phyloP scores from a whole-genome alignment of 2,888 invertebrate genomes.

The Gastracanthus pulcherrimus region DNA sequence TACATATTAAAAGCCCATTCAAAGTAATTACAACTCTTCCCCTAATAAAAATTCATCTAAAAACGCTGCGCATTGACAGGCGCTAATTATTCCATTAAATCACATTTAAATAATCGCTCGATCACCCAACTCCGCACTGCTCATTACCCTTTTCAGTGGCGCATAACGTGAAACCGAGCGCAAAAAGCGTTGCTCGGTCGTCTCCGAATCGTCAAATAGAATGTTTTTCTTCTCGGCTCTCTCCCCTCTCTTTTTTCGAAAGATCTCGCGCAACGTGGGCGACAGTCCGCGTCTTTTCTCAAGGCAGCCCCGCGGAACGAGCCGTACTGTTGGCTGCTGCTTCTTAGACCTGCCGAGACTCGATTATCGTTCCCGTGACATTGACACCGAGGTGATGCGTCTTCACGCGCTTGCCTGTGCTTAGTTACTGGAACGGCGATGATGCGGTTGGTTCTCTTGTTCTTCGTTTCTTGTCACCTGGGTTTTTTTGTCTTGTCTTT shows the following conservation, averaged over 20 bases:
- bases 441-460: no score
- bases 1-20: not conserved
- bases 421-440: no score
- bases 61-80: conserved; percentile 12
- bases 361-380: conserved; percentile 28
- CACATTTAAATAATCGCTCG: conserved; percentile 26
- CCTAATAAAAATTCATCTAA: conserved; percentile 8
- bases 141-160: conserved; percentile 28
- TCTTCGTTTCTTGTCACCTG: no score
- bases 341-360: not conserved
- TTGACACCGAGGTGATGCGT: conserved; percentile 4
- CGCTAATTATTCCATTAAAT: conserved; percentile 34
- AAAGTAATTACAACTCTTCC: conserved; percentile 38
- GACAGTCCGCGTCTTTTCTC: conserved; percentile 16
- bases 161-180: conserved; percentile 32
- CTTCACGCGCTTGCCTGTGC: no score
- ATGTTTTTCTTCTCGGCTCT: not conserved
- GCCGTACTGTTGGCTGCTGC: conserved; percentile 6
- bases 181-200: not conserved
- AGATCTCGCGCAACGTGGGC: no score
- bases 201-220: not conserved
- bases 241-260: no score
- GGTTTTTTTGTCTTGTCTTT: no score
- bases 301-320: conserved; percentile 20
- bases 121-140: not conserved